A percentile compares a stretch with the other conserved stretches of the same genome.
Evolutionary conservation across 2,888 invertebrate genomes (phyloP).

Genomic region (Calliphora vomitoria): DNA sequence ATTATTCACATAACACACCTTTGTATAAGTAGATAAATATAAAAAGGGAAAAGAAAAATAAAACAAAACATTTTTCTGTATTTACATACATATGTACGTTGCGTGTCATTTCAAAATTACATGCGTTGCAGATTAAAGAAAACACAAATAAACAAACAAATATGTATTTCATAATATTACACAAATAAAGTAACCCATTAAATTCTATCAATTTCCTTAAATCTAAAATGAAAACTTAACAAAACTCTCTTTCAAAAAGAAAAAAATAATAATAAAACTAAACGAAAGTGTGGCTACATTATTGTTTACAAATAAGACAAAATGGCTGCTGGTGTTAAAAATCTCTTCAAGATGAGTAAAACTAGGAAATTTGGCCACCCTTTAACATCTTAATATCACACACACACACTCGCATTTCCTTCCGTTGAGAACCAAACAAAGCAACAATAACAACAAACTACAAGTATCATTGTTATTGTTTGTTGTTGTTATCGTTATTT

Average conservation of each 20-base stretch:
- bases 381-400: background rate
- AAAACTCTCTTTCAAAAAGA: too few species aligned
- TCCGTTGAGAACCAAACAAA: slow-evolving; percentile 28
- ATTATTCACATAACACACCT: slow-evolving; percentile 1
- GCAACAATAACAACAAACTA: background rate
- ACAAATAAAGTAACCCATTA: background rate
- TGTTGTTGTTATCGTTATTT: slow-evolving; percentile 38
- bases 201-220: background rate
- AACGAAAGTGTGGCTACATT: too few species aligned
- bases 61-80: background rate
- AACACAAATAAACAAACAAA: slow-evolving; percentile 7
- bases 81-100: background rate
- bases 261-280: too few species aligned
- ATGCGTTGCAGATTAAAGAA: slow-evolving; percentile 40
- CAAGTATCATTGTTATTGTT: slow-evolving; percentile 20
- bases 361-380: background rate
- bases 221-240: background rate
- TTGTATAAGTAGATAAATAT: background rate
- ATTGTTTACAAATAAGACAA: too few species aligned
- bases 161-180: background rate
- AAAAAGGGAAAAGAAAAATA: background rate
- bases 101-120: slow-evolving; percentile 39
- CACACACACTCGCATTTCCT: slow-evolving; percentile 18
- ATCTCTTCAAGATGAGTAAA: too few species aligned
- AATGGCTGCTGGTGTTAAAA: too few species aligned